phyloP scores from a whole-genome alignment of 2,888 invertebrate species.

The Cephus pulcher region DNA sequence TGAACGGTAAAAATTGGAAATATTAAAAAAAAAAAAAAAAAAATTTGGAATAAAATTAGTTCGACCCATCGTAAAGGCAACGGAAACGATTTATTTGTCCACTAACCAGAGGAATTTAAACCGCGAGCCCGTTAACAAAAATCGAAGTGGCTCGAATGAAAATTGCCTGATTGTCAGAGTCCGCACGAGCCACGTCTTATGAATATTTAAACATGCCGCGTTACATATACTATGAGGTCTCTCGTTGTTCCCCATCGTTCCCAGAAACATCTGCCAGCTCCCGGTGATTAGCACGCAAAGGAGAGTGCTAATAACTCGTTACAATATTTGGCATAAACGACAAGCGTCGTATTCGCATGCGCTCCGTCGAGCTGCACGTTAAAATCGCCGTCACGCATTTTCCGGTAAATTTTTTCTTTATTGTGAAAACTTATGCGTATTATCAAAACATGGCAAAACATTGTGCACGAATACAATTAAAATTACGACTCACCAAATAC shows the following conservation, averaged over 20 bases:
- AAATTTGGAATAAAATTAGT: neutral
- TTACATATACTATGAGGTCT: neutral
- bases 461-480: conserved; percentile 21
- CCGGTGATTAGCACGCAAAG: neutral
- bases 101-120: neutral
- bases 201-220: conserved; percentile 35
- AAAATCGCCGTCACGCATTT: neutral
- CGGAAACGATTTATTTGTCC: neutral
- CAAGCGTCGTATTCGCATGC: neutral
- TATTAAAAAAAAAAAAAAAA: neutral
- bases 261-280: neutral
- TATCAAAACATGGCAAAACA: conserved; percentile 26
- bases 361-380: neutral
- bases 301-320: neutral
- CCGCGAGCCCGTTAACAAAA: neutral
- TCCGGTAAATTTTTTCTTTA: too few relatives aligned
- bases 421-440: neutral
- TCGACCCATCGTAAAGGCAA: too few relatives aligned
- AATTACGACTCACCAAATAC: conserved; percentile 27
- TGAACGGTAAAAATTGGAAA: neutral
- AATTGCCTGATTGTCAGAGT: neutral
- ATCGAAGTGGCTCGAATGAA: neutral
- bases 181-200: conserved; percentile 21
- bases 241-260: neutral
- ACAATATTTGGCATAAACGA: neutral